phyloP scores from a whole-genome alignment of 2,888 invertebrate genomes.

The Macrosiphum euphorbiae region DNA sequence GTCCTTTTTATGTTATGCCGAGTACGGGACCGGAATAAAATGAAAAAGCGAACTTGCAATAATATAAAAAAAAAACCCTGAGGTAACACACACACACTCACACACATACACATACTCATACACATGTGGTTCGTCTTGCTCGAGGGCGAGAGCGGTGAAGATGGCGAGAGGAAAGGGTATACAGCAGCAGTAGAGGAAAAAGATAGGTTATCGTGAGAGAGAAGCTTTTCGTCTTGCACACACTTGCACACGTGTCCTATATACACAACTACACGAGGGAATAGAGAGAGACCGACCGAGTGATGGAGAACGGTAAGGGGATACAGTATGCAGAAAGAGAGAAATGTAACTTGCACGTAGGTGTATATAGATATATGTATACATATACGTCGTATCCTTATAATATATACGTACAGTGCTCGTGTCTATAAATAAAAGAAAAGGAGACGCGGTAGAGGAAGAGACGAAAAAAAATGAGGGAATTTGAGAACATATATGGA shows the following conservation, averaged over 20 bases:
- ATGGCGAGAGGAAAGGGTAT: slow-evolving; percentile 22
- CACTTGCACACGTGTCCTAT: background rate
- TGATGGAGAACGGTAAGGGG: slow-evolving; percentile 9
- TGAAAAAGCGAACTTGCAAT: slow-evolving; percentile 63
- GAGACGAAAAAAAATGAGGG: slow-evolving; percentile 46
- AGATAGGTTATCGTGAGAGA: slow-evolving; percentile 61
- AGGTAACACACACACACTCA: slow-evolving; percentile 39
- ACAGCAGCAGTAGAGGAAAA: slow-evolving; percentile 15
- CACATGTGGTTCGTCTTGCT: slow-evolving; percentile 16
- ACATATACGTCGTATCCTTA: background rate
- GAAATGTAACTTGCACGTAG: slow-evolving; percentile 45
- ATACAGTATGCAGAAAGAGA: background rate
- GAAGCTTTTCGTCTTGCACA: slow-evolving; percentile 54
- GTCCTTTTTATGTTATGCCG: slow-evolving; percentile 58
- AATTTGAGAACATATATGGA: slow-evolving; percentile 62
- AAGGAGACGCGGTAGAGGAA: slow-evolving; percentile 8
- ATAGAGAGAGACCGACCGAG: slow-evolving; percentile 8
- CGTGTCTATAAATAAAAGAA: slow-evolving; percentile 61
- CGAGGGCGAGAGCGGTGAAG: background rate
- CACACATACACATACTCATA: background rate
- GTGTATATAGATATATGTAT: background rate
- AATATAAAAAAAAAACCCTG: slow-evolving; percentile 44
- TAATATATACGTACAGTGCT: slow-evolving; percentile 27
- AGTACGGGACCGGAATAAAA: slow-evolving; percentile 63
- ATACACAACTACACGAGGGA: slow-evolving; percentile 18